Conservation (phyloP, 2,113 vertebrate genomes). For the Stomatorhinus ivindoensis region DNA sequence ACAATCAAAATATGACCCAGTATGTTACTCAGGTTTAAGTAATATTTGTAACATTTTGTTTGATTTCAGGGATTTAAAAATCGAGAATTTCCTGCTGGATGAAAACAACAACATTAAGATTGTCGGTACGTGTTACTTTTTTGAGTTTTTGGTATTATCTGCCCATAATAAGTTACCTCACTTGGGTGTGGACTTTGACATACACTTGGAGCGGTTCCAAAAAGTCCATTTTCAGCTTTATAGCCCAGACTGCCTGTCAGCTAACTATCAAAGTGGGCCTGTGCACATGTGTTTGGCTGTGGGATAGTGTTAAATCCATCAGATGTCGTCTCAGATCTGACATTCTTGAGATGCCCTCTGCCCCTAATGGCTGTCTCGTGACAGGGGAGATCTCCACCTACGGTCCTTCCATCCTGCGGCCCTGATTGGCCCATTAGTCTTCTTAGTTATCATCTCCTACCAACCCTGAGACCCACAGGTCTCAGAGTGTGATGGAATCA, state of each 20-base stretch:
- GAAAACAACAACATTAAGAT: slow-evolving; percentile 81
- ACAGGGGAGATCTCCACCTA: neutral
- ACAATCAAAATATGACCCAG: neutral
- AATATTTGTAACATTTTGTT: slow-evolving; percentile 15
- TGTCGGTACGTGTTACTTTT: slow-evolving; percentile 54
- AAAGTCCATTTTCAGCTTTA: neutral
- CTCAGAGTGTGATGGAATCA: neutral
- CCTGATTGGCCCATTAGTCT: neutral
- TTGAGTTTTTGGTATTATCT: neutral
- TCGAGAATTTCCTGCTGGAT: slow-evolving; percentile 79
- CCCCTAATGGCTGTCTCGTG: neutral
- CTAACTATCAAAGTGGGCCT: neutral
- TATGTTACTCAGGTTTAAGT: neutral
- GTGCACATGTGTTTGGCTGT: neutral
- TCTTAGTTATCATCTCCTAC: neutral
- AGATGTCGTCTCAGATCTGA: neutral
- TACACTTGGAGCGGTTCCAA: neutral
- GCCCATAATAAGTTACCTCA: neutral
- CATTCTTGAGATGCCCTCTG: neutral
- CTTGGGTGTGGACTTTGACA: neutral
- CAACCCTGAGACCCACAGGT: neutral
- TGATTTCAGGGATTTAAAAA: slow-evolving; percentile 70
- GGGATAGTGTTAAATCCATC: neutral
- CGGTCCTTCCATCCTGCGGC: neutral
- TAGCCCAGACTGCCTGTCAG: neutral